Evolutionary conservation across 2,888 invertebrate species (phyloP).

Genomic region (Cordilura impudica): DNA sequence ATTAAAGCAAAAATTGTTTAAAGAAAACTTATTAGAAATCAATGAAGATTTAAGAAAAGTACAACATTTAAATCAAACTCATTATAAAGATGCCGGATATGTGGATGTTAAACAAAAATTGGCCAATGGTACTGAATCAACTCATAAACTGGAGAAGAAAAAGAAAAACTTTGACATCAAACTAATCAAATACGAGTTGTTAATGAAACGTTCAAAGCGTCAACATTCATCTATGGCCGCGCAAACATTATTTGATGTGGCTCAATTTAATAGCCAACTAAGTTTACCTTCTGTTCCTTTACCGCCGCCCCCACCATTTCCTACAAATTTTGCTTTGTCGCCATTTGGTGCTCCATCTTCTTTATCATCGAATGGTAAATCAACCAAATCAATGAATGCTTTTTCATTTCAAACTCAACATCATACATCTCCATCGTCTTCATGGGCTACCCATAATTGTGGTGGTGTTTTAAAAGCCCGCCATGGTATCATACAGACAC

Average conservation of each 20-base stretch:
- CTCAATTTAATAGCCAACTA: constrained; percentile 66
- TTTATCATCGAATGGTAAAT: not conserved
- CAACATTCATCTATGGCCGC: constrained; percentile 37
- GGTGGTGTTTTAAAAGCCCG: constrained; percentile 83
- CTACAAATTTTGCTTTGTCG: constrained; percentile 67
- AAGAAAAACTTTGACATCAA: not conserved
- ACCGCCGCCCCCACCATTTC: constrained; percentile 72
- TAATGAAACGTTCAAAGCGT: constrained; percentile 48
- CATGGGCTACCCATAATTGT: constrained; percentile 76
- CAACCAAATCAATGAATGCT: constrained; percentile 51
- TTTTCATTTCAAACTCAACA: constrained; percentile 49
- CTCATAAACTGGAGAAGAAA: constrained; percentile 49
- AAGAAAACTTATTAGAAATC: not conserved
- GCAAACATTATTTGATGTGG: constrained; percentile 23
- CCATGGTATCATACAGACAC: constrained; percentile 87
- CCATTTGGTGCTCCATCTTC: constrained; percentile 60
- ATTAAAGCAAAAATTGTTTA: not conserved
- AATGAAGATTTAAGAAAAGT: not conserved
- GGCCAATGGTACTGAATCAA: too few species aligned
- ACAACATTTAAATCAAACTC: not conserved
- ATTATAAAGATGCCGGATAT: not conserved
- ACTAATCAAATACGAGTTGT: constrained; percentile 1
- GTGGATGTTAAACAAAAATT: not conserved
- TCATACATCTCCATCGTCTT: constrained; percentile 36
- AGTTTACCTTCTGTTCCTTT: constrained; percentile 72